Evolutionary conservation across 92 coral and sea anemone genomes (phyloP).

Genomic region (Epizoanthus ramosus): DNA sequence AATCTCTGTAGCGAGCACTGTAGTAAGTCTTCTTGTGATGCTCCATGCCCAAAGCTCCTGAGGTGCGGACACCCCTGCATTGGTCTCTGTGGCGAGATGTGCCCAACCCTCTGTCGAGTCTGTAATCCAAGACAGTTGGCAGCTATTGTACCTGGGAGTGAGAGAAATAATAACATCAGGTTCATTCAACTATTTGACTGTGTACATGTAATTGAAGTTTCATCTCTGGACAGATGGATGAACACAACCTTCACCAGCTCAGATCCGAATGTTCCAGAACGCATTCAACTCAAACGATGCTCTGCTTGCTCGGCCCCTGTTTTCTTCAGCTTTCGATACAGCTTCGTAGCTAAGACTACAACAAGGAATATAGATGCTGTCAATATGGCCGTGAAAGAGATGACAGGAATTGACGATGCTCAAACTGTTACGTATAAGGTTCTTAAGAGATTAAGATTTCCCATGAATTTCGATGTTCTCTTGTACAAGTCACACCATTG

Average conservation of each 20-base stretch:
- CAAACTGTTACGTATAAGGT: too few relatives aligned
- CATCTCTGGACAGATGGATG: constrained; percentile 75
- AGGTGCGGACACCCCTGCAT: constrained; percentile 72
- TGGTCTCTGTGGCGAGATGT: constrained; percentile 82
- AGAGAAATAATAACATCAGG: constrained; percentile 38
- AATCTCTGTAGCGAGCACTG: constrained; percentile 65
- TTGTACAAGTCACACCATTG: too few relatives aligned
- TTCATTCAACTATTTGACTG: constrained; percentile 69
- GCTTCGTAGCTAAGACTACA: neutral
- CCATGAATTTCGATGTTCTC: too few relatives aligned
- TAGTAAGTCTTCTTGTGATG: constrained; percentile 59
- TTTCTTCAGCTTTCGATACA: constrained; percentile 20
- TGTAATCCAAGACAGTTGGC: constrained; percentile 61
- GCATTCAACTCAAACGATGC: neutral
- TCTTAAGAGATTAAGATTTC: too few relatives aligned
- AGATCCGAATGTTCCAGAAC: neutral
- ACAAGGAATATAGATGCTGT: neutral
- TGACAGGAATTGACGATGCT: neutral
- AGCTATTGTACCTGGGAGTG: constrained; percentile 41
- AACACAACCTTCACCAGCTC: neutral
- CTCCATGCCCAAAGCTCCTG: constrained; percentile 50
- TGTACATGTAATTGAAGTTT: constrained; percentile 65
- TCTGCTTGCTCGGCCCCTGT: constrained; percentile 20
- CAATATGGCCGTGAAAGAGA: neutral
- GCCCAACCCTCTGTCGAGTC: constrained; percentile 69